phyloP scores from a whole-genome alignment of 2,113 vertebrate genomes.

The Odontophorus gujanensis region DNA sequence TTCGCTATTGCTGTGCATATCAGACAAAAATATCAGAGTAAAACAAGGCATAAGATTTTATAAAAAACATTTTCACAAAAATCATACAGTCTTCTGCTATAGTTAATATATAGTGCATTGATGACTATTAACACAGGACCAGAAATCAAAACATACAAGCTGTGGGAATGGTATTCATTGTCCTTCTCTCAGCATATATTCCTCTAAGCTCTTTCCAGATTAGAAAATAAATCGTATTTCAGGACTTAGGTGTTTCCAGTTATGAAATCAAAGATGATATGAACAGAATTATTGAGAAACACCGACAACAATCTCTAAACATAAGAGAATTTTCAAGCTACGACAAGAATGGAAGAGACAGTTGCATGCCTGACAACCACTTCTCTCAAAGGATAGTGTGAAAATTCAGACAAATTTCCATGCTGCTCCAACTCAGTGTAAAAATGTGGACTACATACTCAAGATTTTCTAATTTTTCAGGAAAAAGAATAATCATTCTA shows the following conservation, averaged over 20 bases:
- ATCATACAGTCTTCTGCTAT: neutral
- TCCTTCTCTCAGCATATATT: constrained; percentile 36
- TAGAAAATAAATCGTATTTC: constrained; percentile 9
- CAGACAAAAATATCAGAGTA: neutral
- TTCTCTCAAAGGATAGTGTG: constrained; percentile 17
- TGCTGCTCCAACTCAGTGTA: neutral
- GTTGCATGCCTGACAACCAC: neutral
- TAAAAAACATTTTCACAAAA: neutral
- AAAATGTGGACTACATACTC: neutral
- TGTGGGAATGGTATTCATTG: neutral
- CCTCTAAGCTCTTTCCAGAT: neutral
- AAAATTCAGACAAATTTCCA: constrained; percentile 35
- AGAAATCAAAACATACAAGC: neutral
- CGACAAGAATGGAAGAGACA: neutral
- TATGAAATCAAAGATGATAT: neutral
- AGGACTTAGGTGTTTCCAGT: neutral
- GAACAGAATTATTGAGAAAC: neutral
- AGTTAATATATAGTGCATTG: neutral
- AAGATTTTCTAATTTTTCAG: neutral
- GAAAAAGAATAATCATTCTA: neutral
- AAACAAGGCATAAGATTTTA: neutral
- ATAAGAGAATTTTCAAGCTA: neutral
- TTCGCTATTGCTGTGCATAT: neutral
- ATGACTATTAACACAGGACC: constrained; percentile 19
- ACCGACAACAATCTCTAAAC: neutral